These are phyloP conservation scores for Belonocnema kinseyi DNA, from an alignment of 1,140 invertebrate genomes.

Conservation along the genomic window DNA sequence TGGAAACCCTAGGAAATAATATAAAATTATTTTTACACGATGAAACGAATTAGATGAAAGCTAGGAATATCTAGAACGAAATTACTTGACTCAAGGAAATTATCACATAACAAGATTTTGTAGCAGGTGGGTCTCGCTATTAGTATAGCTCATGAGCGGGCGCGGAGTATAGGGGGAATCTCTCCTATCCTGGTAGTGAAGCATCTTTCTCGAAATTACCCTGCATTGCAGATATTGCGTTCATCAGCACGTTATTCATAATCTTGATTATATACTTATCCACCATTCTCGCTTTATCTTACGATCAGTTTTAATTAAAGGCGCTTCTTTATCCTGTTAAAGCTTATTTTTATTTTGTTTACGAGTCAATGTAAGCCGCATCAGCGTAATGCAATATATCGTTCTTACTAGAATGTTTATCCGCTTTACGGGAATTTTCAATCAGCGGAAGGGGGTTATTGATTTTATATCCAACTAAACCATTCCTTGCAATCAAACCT, in stretches of 20 bases:
- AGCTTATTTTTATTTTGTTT: conserved; percentile 9
- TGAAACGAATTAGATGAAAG: conserved; percentile 15
- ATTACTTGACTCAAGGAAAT: conserved; percentile 27
- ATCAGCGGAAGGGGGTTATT: neutral
- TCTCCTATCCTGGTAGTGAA: conserved; percentile 11
- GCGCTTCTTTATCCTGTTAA: conserved; percentile 11
- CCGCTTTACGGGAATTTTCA: neutral
- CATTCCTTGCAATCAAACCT: too few species aligned
- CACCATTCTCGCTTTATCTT: conserved; percentile 3
- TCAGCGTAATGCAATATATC: conserved; percentile 15
- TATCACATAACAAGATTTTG: conserved; percentile 31
- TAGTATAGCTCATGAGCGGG: conserved; percentile 18
- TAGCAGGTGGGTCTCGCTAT: conserved; percentile 22
- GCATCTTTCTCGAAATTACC: conserved; percentile 28
- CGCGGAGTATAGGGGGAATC: conserved; percentile 10
- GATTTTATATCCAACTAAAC: too few species aligned
- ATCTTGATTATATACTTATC: conserved; percentile 19
- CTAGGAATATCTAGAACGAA: conserved; percentile 7
- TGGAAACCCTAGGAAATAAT: conserved; percentile 3
- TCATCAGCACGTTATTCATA: conserved; percentile 24
- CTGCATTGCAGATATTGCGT: conserved; percentile 30
- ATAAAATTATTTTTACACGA: conserved; percentile 8
- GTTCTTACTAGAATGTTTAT: neutral
- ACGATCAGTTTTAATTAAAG: conserved; percentile 10
- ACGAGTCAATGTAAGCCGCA: conserved; percentile 1